Conservation (phyloP, 1,140 invertebrate species). For the Philaenus spumarius region DNA sequence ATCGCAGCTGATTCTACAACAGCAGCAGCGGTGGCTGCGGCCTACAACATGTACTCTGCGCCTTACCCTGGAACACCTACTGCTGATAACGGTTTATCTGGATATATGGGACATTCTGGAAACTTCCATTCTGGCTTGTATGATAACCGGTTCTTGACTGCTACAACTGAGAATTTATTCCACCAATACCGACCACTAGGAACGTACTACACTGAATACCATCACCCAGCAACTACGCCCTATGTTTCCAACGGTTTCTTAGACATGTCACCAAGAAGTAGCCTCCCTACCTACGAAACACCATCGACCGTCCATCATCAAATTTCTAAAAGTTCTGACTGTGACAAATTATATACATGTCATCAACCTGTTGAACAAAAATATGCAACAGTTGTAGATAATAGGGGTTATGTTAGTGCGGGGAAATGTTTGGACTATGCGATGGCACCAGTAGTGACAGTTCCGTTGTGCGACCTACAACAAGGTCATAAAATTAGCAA, state of each 20-base stretch:
- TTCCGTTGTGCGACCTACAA: conserved; percentile 27
- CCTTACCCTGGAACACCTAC: conserved; percentile 52
- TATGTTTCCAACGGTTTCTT: conserved; percentile 76
- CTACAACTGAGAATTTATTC: conserved; percentile 72
- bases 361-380: conserved; percentile 40
- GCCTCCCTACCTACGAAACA: conserved; percentile 46
- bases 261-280: conserved; percentile 49
- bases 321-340: conserved; percentile 33
- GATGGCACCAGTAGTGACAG: conserved; percentile 39
- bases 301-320: conserved; percentile 44
- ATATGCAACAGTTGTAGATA: conserved; percentile 42
- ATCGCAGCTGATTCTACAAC: conserved; percentile 56
- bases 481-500: conserved; percentile 17
- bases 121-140: conserved; percentile 67
- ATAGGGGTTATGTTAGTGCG: conserved; percentile 47
- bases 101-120: conserved; percentile 60
- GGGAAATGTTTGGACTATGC: conserved; percentile 43
- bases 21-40: conserved; percentile 56
- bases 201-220: conserved; percentile 72
- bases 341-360: conserved; percentile 55
- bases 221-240: conserved; percentile 50
- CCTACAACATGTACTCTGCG: conserved; percentile 72
- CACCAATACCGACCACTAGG: conserved; percentile 74
- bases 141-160: conserved; percentile 64
- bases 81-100: conserved; percentile 50